Percentiles rank a stretch among this genome's conserved stretches.
Conservation (phyloP, 64 coral and sea anemone genomes). For the Stichodactyla helianthus region DNA sequence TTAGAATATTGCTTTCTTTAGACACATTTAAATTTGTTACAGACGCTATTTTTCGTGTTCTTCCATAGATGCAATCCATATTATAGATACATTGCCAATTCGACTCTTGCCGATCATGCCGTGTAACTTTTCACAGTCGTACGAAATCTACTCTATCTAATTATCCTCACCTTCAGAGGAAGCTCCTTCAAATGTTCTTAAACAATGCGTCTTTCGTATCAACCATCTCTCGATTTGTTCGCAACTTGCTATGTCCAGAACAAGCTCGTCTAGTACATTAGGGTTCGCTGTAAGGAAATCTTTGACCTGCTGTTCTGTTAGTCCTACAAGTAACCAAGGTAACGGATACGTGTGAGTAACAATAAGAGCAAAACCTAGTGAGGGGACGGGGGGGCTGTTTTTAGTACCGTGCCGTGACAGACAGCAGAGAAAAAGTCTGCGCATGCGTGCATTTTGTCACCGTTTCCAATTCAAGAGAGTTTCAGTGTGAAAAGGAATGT, state of each 20-base stretch:
- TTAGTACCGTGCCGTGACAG: background rate
- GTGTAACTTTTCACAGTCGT: too few species aligned
- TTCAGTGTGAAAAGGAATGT: too few species aligned
- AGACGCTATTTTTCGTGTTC: too few species aligned
- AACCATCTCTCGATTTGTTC: conserved; percentile 92
- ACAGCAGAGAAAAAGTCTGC: too few species aligned
- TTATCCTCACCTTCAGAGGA: conserved; percentile 5
- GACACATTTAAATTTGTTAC: too few species aligned
- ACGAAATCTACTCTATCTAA: background rate
- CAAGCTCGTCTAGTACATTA: conserved; percentile 69
- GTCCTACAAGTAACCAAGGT: conserved; percentile 19
- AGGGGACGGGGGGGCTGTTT: background rate
- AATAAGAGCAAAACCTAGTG: too few species aligned
- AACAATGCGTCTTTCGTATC: conserved; percentile 84
- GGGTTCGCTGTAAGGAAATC: conserved; percentile 76
- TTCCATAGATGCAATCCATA: too few species aligned
- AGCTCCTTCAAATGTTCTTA: background rate
- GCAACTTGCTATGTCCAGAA: conserved; percentile 72
- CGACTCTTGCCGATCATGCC: too few species aligned
- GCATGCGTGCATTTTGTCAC: too few species aligned
- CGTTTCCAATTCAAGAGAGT: too few species aligned
- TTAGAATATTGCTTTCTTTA: too few species aligned
- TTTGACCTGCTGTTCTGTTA: conserved; percentile 76
- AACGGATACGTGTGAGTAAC: background rate
- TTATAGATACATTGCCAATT: too few species aligned